Base-by-base conservation (phyloP, 2,888 invertebrate species). In the Margaritifera margaritifera region DNA sequence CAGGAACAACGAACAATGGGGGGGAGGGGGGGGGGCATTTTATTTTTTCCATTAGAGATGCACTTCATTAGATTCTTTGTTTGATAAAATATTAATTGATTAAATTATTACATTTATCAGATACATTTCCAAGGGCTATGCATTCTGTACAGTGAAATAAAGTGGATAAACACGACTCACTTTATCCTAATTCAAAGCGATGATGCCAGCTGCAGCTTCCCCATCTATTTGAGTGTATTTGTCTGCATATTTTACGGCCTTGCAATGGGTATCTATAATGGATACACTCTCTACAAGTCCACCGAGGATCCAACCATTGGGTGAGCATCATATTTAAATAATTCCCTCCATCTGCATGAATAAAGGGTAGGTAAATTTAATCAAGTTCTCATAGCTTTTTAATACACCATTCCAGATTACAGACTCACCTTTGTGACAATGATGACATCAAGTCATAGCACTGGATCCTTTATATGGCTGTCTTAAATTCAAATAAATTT, bases 211-310 rank as follows among this genome's bases (percentile, higher is more conserved):
- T 85, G 85, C 64, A 76, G 80, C 63, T 82, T 83, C 51, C 74
- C 79, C 0, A 77, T 85, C 24, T 83, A 82, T 68, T 69, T 81
- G 27, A 69, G 71, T 65, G 84, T 84, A 20, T 80, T 83, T 72
- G 80, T 77, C 8, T 74, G 81, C 15, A 83, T 85, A 31, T 75
- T 85, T 53, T 85, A 81, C 69, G 78, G 80, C 4, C 60, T 80
- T 1, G 79, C 62, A 15, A 75, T 80, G 65, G 80, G 79, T 24
- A 52, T 71, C 5, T 85, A 85, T 65, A 71, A 83, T 64, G 56
- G 67, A 11, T 83, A 83, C 69, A 83, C 83, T 15, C 68, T 79
- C 5, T 68, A 69, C 22, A 72, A 72, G 59, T 78, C 78, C 25
- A 70, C 68, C 27, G 78, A 72, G 22, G 83, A 83, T 63, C 76